These are phyloP conservation scores for Crocuta crocuta DNA, from an alignment of 2,113 vertebrate species.

Conservation along the genomic window DNA sequence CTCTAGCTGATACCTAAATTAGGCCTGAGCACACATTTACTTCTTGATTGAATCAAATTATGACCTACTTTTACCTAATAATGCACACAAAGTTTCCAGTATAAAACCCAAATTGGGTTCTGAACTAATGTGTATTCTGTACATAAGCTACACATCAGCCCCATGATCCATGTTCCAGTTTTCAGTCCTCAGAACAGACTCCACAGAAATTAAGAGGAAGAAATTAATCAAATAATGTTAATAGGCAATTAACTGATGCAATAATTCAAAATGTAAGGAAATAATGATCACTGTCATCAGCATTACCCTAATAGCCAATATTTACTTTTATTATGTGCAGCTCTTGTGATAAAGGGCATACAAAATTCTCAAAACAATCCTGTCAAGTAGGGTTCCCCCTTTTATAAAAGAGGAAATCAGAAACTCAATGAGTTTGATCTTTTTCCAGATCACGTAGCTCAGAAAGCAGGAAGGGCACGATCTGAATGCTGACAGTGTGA, in stretches of 20 bases:
- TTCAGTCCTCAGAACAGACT: neutral
- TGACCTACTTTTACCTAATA: neutral
- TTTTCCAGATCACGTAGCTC: neutral
- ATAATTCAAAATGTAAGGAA: neutral
- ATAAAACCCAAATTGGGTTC: neutral
- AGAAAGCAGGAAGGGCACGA: neutral
- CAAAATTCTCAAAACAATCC: neutral
- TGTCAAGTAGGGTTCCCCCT: neutral
- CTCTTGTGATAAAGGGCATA: neutral
- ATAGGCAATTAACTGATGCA: neutral
- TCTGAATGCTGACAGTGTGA: neutral
- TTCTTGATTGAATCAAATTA: neutral
- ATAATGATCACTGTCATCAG: neutral
- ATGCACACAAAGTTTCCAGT: neutral
- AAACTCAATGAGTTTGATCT: neutral
- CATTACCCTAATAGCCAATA: neutral
- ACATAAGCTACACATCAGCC: neutral
- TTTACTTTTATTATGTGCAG: neutral
- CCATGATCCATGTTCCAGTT: neutral
- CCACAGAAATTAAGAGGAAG: neutral
- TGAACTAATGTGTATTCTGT: neutral
- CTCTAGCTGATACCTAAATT: neutral
- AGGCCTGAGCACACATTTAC: neutral
- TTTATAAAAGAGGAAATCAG: neutral
- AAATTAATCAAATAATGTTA: conserved; percentile 2